These are phyloP conservation scores for Aplysina aerophoba DNA, from an alignment of 37 sponge, comb jelly and placozoan species.

Conservation along the genomic window DNA sequence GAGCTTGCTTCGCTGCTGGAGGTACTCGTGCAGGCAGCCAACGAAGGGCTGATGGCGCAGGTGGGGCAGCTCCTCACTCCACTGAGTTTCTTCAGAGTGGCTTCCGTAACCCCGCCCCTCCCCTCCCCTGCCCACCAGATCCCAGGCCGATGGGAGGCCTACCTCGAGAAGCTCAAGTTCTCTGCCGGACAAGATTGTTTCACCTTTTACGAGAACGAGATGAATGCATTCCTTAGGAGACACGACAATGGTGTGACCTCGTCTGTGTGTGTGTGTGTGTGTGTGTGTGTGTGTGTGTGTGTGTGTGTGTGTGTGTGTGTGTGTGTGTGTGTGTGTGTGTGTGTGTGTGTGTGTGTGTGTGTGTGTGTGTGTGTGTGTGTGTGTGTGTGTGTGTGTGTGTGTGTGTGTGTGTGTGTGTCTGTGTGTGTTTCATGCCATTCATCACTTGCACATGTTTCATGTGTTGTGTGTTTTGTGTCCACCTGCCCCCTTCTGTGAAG, in stretches of 20 bases:
- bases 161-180: slow-evolving; percentile 66
- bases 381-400: too few relatives aligned
- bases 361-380: neutral
- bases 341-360: too few relatives aligned
- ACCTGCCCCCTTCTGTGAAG: slow-evolving; percentile 29
- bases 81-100: too few relatives aligned
- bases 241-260: slow-evolving; percentile 45
- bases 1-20: slow-evolving; percentile 86
- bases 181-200: slow-evolving; percentile 78
- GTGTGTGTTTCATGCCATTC: too few relatives aligned
- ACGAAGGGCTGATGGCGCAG: slow-evolving; percentile 88
- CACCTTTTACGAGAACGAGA: slow-evolving; percentile 81
- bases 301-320: neutral
- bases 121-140: slow-evolving; percentile 36
- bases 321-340: too few relatives aligned
- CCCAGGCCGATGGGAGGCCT: slow-evolving; percentile 78
- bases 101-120: neutral
- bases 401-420: too few relatives aligned
- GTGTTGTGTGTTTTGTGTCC: slow-evolving; percentile 1
- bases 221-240: slow-evolving; percentile 42
- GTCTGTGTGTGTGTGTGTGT: too few relatives aligned
- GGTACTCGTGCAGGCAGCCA: slow-evolving; percentile 88
- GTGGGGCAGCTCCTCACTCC: slow-evolving; percentile 24
- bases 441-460: neutral
- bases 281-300: too few relatives aligned